A percentile compares a stretch with the other conserved stretches of the same genome.
Evolutionary conservation across 2,113 vertebrate species (phyloP).

Genomic region (Addax nasomaculatus): DNA sequence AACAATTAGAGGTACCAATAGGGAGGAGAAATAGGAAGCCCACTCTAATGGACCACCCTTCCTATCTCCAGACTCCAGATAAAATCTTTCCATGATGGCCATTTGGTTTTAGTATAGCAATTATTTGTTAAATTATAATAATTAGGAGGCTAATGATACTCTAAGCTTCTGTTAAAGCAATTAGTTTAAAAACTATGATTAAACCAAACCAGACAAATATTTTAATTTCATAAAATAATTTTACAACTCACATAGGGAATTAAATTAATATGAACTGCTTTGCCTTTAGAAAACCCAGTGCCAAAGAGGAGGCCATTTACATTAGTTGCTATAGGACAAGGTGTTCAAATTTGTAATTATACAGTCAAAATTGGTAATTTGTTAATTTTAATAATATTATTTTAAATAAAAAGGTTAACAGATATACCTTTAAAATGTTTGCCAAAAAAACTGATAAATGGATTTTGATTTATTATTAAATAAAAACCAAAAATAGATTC

Average conservation of each 20-base stretch:
- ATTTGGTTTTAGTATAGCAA: conserved; percentile 5
- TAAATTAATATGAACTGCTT: conserved; percentile 14
- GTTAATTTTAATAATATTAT: not conserved
- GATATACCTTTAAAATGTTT: not conserved
- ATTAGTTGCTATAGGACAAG: not conserved
- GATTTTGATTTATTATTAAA: not conserved
- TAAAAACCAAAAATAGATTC: conserved; percentile 18
- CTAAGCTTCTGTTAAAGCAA: conserved; percentile 21
- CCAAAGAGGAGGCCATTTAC: not conserved
- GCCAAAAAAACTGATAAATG: not conserved
- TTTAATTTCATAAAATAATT: not conserved
- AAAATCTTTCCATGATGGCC: conserved; percentile 6
- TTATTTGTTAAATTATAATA: conserved; percentile 32
- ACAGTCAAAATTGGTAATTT: conserved; percentile 8
- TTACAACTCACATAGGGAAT: not conserved
- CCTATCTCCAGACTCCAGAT: not conserved
- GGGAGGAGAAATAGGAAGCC: not conserved
- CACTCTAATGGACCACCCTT: not conserved
- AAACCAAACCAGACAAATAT: conserved; percentile 20
- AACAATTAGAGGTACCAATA: not conserved
- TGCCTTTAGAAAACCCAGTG: conserved; percentile 34
- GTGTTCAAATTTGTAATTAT: not conserved
- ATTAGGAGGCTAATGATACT: not conserved
- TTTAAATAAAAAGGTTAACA: not conserved
- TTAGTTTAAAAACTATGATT: conserved; percentile 25